phyloP scores from a whole-genome alignment of 1,140 invertebrate genomes.

The Bombyx mandarina region DNA sequence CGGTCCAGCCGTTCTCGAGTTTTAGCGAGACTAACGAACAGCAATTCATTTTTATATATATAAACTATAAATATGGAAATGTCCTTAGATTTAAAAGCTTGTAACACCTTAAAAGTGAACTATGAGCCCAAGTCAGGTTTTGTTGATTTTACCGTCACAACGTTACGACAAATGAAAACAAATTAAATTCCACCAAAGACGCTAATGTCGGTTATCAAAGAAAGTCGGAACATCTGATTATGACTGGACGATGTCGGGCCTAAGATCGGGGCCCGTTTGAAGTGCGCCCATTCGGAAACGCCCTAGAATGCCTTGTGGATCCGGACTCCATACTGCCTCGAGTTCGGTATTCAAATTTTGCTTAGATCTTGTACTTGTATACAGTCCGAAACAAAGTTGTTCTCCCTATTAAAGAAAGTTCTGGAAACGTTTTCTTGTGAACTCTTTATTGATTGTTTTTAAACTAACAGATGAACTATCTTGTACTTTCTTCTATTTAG shows the following conservation, averaged over 20 bases:
- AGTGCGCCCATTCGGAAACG: constrained; percentile 27
- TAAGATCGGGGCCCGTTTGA: constrained; percentile 29
- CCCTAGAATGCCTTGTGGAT: constrained; percentile 40
- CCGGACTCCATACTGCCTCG: constrained; percentile 17
- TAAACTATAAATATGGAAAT: no score
- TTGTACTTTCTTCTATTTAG: no score
- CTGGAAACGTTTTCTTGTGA: no score
- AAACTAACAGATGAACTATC: no score
- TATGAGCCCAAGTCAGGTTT: no score
- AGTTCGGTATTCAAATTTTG: constrained; percentile 23
- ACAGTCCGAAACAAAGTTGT: no score
- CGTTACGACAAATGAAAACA: constrained; percentile 31
- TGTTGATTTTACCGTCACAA: neutral
- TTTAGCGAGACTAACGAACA: no score
- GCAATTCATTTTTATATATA: no score
- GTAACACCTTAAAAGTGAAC: neutral
- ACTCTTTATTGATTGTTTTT: no score
- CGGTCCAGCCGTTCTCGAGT: no score
- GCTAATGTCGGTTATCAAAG: constrained; percentile 46
- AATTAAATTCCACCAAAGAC: constrained; percentile 44
- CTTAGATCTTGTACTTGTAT: neutral
- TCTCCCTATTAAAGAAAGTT: no score
- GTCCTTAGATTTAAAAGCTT: no score
- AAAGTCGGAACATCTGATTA: constrained; percentile 44
- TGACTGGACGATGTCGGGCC: constrained; percentile 19